phyloP scores from a whole-genome alignment of 2,888 invertebrate species.

The Alentia gelatinosa region DNA sequence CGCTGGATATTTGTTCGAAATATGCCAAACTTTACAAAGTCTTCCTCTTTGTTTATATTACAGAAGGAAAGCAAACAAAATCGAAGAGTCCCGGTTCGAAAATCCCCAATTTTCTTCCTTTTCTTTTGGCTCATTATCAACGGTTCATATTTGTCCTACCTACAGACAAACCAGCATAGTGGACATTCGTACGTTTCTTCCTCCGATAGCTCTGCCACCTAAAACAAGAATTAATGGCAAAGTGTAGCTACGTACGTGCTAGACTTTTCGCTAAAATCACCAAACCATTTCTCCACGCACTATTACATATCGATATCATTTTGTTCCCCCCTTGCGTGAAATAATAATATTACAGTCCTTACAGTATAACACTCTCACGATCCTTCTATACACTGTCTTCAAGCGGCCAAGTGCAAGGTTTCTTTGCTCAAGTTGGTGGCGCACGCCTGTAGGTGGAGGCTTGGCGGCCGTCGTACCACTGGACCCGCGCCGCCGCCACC shows the following conservation, averaged over 20 bases:
- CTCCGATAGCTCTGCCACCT: not conserved
- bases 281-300: not conserved
- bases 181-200: not conserved
- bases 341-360: constrained; percentile 11
- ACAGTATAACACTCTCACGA: not conserved
- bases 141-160: not conserved
- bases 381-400: constrained; percentile 28
- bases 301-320: not conserved
- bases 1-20: not conserved
- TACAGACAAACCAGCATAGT: constrained; percentile 24
- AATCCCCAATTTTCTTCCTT: constrained; percentile 11
- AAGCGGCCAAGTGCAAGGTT: not conserved
- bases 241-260: not conserved
- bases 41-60: not conserved
- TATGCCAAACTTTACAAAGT: constrained; percentile 29
- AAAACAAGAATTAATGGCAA: constrained; percentile 3
- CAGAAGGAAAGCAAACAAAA: not conserved
- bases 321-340: not conserved
- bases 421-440: not conserved
- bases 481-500: not conserved
- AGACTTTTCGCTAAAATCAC: not conserved
- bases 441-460: not conserved
- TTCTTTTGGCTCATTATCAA: not conserved
- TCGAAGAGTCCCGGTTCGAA: not conserved
- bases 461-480: not conserved